Base-by-base conservation (phyloP, 2,797 vertebrate genomes). In the Micromesistius poutassou region DNA sequence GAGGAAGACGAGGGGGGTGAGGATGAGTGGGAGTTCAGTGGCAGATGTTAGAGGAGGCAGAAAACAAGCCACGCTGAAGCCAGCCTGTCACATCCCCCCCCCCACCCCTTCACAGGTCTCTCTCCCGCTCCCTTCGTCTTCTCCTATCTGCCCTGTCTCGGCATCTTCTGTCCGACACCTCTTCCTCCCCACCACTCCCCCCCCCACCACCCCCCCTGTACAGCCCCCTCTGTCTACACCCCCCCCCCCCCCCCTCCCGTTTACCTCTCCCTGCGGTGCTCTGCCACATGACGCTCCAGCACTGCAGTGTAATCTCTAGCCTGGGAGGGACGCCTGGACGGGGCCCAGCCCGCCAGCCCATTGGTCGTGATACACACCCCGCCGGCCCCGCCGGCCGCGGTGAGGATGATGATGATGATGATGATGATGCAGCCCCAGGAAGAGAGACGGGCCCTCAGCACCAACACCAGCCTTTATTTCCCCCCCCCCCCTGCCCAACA, bases 221-320 rank as follows among this genome's bases (percentile, higher is more conserved):
- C n/a, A 2, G 55, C 72, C 66, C 71, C 75, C 78, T 80, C 77
- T 78, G 78, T 88, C 89, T 82, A 77, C 82, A 31, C 84, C 85
- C 83, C 85, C 84, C 85, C 77, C 79, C 77, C 30, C 84, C 86
- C 83, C 85, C 19, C 71, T 42, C 76, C 33, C 30, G 72, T 28
- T 71, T 75, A 77, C 80, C 80, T 87, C 84, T 71, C 82, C 91
- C 90, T 88, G 86, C 87, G 81, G 89, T 88, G 89, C 79, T 89
- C 80, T 88, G 82, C 83, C 86, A 85, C 90, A 90, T 89, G 91
- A 90, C 88, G 85, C 91, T 90, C 92, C 89, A 91, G 90, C 90
- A 93, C 90, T 92, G 93, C 91, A 86, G 89, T 91, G 88, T 92
- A 92, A 93, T 91, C 91, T 88, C 86, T 89, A 87, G 90, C 86